Conservation (phyloP, 1,140 invertebrate genomes). For the Scaptomyza hsui region DNA sequence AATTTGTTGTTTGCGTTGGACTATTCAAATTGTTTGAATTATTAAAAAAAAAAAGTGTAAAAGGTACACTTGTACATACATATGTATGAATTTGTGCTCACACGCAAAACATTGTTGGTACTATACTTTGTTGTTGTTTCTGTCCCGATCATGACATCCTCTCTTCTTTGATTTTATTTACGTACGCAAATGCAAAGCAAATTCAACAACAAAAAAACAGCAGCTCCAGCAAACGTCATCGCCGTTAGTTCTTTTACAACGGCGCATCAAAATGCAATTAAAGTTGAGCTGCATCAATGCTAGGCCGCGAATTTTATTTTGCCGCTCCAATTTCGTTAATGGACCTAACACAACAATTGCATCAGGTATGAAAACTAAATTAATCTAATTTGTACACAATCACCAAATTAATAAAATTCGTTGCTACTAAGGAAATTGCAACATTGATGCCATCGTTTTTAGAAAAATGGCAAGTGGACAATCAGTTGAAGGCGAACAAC, state of each 20-base stretch:
- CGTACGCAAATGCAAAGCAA: constrained; percentile 16
- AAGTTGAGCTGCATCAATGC: constrained; percentile 34
- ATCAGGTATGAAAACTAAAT: not conserved
- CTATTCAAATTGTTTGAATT: constrained; percentile 12
- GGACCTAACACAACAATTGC: constrained; percentile 16
- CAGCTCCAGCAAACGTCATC: not conserved
- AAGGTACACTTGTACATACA: not conserved
- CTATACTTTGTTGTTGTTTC: too few species aligned
- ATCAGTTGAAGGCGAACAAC: constrained; percentile 49
- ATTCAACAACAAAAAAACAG: constrained; percentile 13
- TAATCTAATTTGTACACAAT: too few species aligned
- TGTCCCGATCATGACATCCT: too few species aligned
- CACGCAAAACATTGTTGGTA: too few species aligned
- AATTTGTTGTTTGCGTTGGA: constrained; percentile 15
- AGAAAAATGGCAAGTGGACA: not conserved
- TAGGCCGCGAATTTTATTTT: not conserved
- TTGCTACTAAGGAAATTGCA: constrained; percentile 39
- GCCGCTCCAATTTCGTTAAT: constrained; percentile 24
- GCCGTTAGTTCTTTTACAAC: constrained; percentile 14
- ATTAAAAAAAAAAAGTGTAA: not conserved
- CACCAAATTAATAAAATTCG: not conserved
- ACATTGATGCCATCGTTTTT: constrained; percentile 7
- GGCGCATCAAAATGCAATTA: constrained; percentile 39
- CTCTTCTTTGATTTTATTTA: not conserved
- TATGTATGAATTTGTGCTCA: not conserved